Evolutionary conservation across 64 coral and sea anemone genomes (phyloP), one percentile per base, ranked within the genome.

Genomic region (Pocillopora damicornis): DNA sequence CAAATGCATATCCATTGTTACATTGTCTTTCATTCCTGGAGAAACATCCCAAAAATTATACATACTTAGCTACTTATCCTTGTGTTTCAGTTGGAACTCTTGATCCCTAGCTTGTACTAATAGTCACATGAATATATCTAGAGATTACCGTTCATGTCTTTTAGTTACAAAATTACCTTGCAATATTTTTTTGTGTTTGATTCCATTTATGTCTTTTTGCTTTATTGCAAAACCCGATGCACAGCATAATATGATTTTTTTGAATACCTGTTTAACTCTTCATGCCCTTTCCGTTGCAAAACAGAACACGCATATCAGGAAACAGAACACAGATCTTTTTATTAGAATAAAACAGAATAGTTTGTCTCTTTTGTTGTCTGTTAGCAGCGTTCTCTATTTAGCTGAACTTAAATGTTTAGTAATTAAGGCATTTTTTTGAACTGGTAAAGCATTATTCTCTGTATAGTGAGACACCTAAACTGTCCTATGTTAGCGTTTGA

Each of bases 311-410:
- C 18, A 73, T 73, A 73, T 58, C 72, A 51, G 25, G 22, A 58
- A 22, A 25, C 7, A 20, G 11, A 85, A 85, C 79, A 81, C 37
- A 85, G 37, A 37, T 58, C 81, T 85, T 85, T 30, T 72, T 38
- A 84, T 65, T 71, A 68, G 7, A 72, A 22, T 51, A 25, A 67
- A 17, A 85, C 81, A 85, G 81, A 85, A 85, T 73, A 58, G 18
- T 57, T 72, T 85, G 81, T 73, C 42, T 85, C 37, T 20, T 58
- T 71, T 85, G 81, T 85, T 85, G 81, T 85, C 81, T 83, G 63
- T 65, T 67, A 38, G 80, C 61, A 35, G 61, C 61, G 15, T 37
- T 83, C 51, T 85, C 65, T 85, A 73, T 85, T 71, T 6, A 81
- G 64, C 15, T 22, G 8, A 83, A 67, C 80, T 18, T 14, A 38